Base-by-base conservation (phyloP, 2,113 vertebrate genomes). In the Lepus timidus region DNA sequence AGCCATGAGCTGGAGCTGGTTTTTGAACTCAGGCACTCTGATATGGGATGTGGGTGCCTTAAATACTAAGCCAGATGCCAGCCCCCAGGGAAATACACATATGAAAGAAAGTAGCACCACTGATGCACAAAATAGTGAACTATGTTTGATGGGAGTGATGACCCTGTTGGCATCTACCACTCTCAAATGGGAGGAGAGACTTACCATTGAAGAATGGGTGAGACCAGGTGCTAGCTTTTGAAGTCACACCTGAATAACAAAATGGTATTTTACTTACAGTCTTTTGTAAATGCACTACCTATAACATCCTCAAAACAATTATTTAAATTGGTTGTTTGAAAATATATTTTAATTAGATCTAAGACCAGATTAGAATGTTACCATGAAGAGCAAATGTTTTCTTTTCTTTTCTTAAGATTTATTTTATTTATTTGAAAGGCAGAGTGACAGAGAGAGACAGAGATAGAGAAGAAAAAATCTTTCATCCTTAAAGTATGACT, bases 331-430 rank as follows among this genome's bases (percentile, higher is more conserved):
- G 55, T 73, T 58, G 74, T 55, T 84, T 93, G 76, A 81, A 97
- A 92, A 97, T 97, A 20, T 96, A 97, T 94, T 96, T 97, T 96
- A 95, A 97, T 81, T 96, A 96, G 95, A 49, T 82, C 52, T 73
- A 95, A 97, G 96, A 25, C 2, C 87, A 97, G 95, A 92, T 96
- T 97, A 79, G 27, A 93, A 95, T 96, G 22, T 94, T 23, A 58
- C 19, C 55, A 58, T 58, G 55, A 19, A 58, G 19, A 58, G 55
- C 14, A 58, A 58, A 58, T 58, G 6, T 58, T 58, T 58, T 16
- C 14, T 58, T 58, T 58, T 58, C 19, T 5, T 58, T 14, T 58
- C 19, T 58, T 17, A 58, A 58, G 55, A 58, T 16, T 58, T 58
- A 58, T 58, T 58, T 58, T 58, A 58, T 58, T 58, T 58, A 58